Base-by-base conservation (phyloP, 2,888 invertebrate genomes). In the Ectobius pallidus region DNA sequence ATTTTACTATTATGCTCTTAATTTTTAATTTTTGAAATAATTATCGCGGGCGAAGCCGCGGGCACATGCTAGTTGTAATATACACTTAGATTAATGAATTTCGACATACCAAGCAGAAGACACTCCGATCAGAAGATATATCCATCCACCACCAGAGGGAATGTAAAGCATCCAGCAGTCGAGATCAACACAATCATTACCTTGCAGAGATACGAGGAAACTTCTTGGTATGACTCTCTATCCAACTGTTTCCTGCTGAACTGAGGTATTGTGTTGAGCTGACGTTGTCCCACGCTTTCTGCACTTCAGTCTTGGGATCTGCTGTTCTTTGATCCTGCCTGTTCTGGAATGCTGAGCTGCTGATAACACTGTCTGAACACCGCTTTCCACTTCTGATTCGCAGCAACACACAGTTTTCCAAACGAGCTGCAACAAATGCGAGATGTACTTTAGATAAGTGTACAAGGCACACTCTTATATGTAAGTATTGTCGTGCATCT, bases 211-310 rank as follows among this genome's bases (percentile, higher is more conserved):
- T 93, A 93, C 76, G 85, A 84, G 77, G 88, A 88, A 67, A 92
- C 84, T 75, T 91, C 88, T 67, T 81, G 81, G 81, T 88, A 92
- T 76, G 85, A 86, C 20, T 86, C 84, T 65, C 86, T 80, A 73
- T 86, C 88, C 11, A 92, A 82, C 1, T 84, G 85, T 32, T 87
- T 87, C 76, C 88, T 87, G 9, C 89, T 89, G 80, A 88, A 90
- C 72, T 88, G 87, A 0, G 92, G 92, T 78, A 93, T 92, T 69
- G 89, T 89, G 80, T 92, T 91, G 67, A 93, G 82, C 63, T 87
- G 86, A 95, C 91, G 77, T 92, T 91, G 82, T 92, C 92, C 95
- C 95, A 95, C 27, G 93, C 88, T 79, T 90, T 91, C 55, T 87
- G 87, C 16, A 83, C 84, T 73, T 86, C 85, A 3, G 78, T 71